Percentiles rank a stretch among this genome's conserved stretches.
Evolutionary conservation across 1,140 invertebrate species (phyloP).

Genomic region (Rhopalosiphum maidis): DNA sequence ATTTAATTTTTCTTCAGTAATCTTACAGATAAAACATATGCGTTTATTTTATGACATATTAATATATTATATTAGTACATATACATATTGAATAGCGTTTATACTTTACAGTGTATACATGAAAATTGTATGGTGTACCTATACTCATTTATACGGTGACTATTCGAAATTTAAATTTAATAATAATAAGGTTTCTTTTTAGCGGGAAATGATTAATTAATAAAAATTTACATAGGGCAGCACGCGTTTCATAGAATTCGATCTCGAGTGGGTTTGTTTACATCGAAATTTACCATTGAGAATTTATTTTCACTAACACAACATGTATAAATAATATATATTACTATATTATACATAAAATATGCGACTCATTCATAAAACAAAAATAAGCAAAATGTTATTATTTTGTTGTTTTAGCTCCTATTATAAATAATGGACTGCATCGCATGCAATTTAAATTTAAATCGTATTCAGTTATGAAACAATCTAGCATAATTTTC

Average conservation of each 20-base stretch:
- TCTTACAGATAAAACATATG: too few species aligned
- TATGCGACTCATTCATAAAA: constrained; percentile 20
- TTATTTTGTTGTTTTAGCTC: background rate
- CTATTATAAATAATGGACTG: background rate
- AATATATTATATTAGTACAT: too few species aligned
- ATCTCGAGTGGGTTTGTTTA: constrained; percentile 30
- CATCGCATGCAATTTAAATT: background rate
- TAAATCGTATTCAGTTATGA: background rate
- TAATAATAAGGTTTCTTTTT: background rate
- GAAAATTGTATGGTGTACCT: background rate
- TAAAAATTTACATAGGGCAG: background rate
- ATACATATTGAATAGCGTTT: background rate
- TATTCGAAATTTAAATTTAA: background rate
- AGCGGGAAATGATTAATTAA: background rate
- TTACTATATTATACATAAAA: background rate
- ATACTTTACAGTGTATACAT: background rate
- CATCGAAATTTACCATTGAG: background rate
- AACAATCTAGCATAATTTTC: constrained; percentile 21
- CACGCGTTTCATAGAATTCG: background rate
- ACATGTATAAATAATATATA: background rate
- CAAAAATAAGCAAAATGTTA: background rate
- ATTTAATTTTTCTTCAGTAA: too few species aligned
- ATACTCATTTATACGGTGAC: background rate
- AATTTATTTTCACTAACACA: background rate
- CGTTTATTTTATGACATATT: too few species aligned